Base-by-base conservation (phyloP, 2,888 invertebrate species). In the Andrena bicolor region DNA sequence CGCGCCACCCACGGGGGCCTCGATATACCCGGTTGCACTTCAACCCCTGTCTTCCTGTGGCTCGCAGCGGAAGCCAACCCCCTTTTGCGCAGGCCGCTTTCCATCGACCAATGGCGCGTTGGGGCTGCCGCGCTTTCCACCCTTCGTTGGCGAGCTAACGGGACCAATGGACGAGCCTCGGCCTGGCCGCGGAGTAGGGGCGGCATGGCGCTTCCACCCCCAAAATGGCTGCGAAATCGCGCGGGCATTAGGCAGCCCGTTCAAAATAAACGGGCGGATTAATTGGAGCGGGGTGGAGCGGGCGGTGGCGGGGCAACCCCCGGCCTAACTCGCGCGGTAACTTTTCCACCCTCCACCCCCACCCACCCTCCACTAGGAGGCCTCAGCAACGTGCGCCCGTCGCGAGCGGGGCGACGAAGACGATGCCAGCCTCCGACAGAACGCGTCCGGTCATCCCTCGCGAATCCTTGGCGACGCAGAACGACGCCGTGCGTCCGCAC, bases 161-260 rank as follows among this genome's bases (percentile, higher is more conserved):
- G 83, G 80, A 82, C 89, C 90, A 92, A 91, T 90, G 76, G 77
- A 20, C 16, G 56, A 20, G 7, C 16, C 28, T 41, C 13, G 26
- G 65, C 64, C 65, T n/a, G n/a, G 69, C 7, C 66, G 64, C 32
- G 61, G 60, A 30, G 75, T 32, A 20, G 75, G 80, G 76, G 78
- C 10, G 82, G 74, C 76, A 85, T 83, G 82, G 85, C 85, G 92
- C 90, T 85, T 88, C 92, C 93, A 92, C 92, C 93, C 92, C 91
- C 93, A 94, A 94, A 93, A 94, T 94, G 93, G 93, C 93, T 93
- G 92, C 92, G 90, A 93, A 92, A 92, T 92, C 90, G 88, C 89
- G 90, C 91, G 91, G 89, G 90, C 89, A 92, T 92, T 92, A 92
- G 88, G 76, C 91, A 88, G 87, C 86, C 88, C 91, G 92, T 92